Percentiles rank a stretch among this genome's conserved stretches.
Conservation (phyloP, 1,140 invertebrate species). For the Megathymus violae region DNA sequence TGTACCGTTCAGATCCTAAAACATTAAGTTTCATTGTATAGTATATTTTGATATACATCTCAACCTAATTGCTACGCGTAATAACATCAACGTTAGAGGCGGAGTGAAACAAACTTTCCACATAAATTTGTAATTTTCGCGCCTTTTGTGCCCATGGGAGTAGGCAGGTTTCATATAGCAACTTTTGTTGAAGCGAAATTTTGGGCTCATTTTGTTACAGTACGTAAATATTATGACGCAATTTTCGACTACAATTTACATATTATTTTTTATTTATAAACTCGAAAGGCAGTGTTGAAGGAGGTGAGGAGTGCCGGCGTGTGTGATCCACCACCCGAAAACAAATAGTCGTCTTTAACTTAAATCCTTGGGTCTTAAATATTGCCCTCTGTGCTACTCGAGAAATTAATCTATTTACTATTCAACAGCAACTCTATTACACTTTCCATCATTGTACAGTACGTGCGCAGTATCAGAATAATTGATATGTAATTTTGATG, state of each 20-base stretch:
- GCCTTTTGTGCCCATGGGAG: constrained; percentile 42
- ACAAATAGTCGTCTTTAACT: no score
- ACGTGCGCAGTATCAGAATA: no score
- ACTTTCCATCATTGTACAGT: no score
- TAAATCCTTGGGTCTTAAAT: no score
- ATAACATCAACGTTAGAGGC: constrained; percentile 42
- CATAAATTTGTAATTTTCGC: constrained; percentile 53
- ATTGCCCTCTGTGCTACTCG: no score
- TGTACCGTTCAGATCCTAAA: no score
- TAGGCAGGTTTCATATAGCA: constrained; percentile 42
- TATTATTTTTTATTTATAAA: neutral
- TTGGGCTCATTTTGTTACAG: constrained; percentile 3
- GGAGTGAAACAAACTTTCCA: constrained; percentile 48
- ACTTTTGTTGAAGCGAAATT: constrained; percentile 12
- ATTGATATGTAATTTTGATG: no score
- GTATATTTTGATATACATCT: neutral
- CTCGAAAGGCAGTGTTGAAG: no score
- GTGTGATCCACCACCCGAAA: neutral
- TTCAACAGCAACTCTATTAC: no score
- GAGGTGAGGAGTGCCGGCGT: neutral
- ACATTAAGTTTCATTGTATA: neutral
- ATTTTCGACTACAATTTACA: constrained; percentile 1
- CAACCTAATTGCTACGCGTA: constrained; percentile 42
- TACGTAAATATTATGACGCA: neutral
- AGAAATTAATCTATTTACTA: no score